phyloP scores from a whole-genome alignment of 2,797 vertebrate genomes.

The Mallotus villosus region DNA sequence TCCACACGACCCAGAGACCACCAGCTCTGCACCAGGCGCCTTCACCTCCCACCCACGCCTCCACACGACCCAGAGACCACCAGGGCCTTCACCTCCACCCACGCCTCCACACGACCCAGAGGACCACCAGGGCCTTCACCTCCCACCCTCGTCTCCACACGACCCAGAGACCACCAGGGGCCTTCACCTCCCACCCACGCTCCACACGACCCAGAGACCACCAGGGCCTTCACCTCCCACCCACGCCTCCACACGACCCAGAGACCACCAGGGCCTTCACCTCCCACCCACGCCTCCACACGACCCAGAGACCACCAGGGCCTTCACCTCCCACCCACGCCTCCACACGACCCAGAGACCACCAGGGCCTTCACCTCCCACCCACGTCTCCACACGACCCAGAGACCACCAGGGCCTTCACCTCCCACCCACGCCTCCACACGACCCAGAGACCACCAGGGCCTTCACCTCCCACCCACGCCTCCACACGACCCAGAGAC shows the following conservation, averaged over 20 bases:
- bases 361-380: slow-evolving; percentile 37
- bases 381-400: slow-evolving; percentile 29
- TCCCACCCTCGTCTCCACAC: slow-evolving; percentile 29
- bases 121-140: slow-evolving; percentile 44
- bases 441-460: slow-evolving; percentile 44
- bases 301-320: slow-evolving; percentile 47
- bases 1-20: slow-evolving; percentile 39
- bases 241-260: slow-evolving; percentile 28
- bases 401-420: slow-evolving; percentile 45
- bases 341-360: slow-evolving; percentile 36
- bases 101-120: slow-evolving; percentile 28
- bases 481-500: slow-evolving; percentile 32
- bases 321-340: slow-evolving; percentile 17
- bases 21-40: too few species aligned
- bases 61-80: slow-evolving; percentile 42
- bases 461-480: slow-evolving; percentile 25
- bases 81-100: slow-evolving; percentile 31
- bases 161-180: slow-evolving; percentile 43
- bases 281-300: slow-evolving; percentile 26
- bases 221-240: slow-evolving; percentile 33
- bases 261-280: slow-evolving; percentile 44
- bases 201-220: slow-evolving; percentile 39
- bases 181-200: slow-evolving; percentile 47
- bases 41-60: slow-evolving; percentile 44
- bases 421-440: slow-evolving; percentile 25